These are phyloP conservation scores for Oceanodroma leucorhoa DNA, from an alignment of 2,797 vertebrate species.

Conservation along the genomic window DNA sequence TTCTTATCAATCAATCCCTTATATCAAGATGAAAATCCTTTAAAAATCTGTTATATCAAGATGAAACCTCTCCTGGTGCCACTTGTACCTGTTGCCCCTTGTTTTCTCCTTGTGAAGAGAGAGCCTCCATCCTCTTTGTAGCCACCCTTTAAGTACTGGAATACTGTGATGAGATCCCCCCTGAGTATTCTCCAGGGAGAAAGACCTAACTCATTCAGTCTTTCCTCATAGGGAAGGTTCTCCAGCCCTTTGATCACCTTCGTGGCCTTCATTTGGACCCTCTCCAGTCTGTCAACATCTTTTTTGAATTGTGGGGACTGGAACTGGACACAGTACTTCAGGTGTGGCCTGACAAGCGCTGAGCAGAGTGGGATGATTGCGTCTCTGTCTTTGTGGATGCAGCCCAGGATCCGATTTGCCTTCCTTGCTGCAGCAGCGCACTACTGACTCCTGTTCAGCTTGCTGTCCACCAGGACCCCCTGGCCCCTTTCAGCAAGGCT, in stretches of 20 bases:
- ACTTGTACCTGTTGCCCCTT: not conserved
- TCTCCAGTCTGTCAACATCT: not conserved
- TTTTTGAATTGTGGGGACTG: not conserved
- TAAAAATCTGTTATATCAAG: not conserved
- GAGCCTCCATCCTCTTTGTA: not conserved
- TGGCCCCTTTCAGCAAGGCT: not conserved
- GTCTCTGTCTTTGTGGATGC: not conserved
- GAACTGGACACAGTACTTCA: not conserved
- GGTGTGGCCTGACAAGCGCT: not conserved
- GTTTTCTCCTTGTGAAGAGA: not conserved
- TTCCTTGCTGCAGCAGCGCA: rapidly evolving
- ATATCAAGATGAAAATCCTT: not conserved
- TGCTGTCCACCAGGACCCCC: not conserved
- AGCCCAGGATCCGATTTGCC: not conserved
- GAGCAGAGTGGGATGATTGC: not conserved
- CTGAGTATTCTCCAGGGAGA: rapidly evolving
- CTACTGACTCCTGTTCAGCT: not conserved
- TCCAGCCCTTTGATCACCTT: not conserved
- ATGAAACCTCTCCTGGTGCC: not conserved
- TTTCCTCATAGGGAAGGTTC: not conserved
- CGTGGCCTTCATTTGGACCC: not conserved
- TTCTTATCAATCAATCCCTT: not conserved
- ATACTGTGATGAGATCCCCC: not conserved
- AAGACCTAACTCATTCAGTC: not conserved
- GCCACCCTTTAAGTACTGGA: not conserved